Evolutionary conservation across 2,113 vertebrate species (phyloP).

Genomic region (Alligator mississippiensis): DNA sequence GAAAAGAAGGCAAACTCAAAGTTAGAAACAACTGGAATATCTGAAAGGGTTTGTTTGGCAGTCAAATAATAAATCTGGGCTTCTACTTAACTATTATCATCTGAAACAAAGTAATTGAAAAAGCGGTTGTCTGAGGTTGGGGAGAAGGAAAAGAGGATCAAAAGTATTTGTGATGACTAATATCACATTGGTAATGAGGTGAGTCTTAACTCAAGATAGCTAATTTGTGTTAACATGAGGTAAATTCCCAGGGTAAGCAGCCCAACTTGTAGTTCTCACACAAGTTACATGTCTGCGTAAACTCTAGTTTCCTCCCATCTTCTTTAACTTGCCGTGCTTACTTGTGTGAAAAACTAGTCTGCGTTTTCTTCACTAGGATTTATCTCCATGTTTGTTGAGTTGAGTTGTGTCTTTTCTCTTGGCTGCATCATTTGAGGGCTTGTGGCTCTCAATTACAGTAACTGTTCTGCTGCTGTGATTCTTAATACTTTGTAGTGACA

Average conservation of each 20-base stretch:
- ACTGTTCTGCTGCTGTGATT: neutral
- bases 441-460: neutral
- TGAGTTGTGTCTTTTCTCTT: neutral
- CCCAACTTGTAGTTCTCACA: neutral
- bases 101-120: neutral
- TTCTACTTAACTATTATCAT: neutral
- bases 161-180: too few relatives aligned
- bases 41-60: neutral
- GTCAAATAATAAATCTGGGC: neutral
- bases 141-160: too few relatives aligned
- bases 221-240: too few relatives aligned
- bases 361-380: neutral
- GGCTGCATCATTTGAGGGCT: neutral
- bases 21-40: neutral
- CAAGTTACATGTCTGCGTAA: neutral
- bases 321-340: neutral
- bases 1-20: neutral
- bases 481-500: neutral
- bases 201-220: too few relatives aligned
- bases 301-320: neutral
- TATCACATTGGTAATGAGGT: too few relatives aligned
- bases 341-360: neutral
- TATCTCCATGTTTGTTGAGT: neutral
- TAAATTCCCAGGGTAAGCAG: too few relatives aligned
- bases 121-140: neutral